A percentile compares a stretch with the other conserved stretches of the same genome.
These are phyloP conservation scores for Fregetta grallaria DNA, from an alignment of 2,113 vertebrate species.

Conservation along the genomic window DNA sequence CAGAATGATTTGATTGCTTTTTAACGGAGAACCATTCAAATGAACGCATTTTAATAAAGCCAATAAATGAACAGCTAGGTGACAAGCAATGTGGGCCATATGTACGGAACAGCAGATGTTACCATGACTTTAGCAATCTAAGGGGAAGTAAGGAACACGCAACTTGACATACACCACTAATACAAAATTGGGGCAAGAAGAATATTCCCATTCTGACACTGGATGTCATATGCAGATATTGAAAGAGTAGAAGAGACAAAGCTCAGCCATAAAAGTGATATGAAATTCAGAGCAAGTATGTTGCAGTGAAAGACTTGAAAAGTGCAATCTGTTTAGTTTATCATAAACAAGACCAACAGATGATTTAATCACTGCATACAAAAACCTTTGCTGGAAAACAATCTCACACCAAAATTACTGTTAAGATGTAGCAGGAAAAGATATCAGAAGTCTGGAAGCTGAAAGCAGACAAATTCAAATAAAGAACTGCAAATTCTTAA, in stretches of 20 bases:
- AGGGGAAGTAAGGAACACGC: not conserved
- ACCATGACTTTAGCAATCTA: not conserved
- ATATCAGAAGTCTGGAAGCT: not conserved
- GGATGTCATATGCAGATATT: not conserved
- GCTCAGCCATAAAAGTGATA: not conserved
- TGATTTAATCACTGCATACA: slow-evolving; percentile 16
- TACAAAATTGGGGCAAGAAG: not conserved
- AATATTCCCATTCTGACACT: not conserved
- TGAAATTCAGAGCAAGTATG: slow-evolving; percentile 15
- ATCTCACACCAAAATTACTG: slow-evolving; percentile 15
- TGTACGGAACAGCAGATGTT: not conserved
- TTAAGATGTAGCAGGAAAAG: not conserved
- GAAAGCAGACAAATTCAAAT: not conserved
- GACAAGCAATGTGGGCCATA: not conserved
- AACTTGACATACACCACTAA: not conserved
- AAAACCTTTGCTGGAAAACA: slow-evolving; percentile 8
- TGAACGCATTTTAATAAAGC: not conserved
- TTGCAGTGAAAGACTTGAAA: slow-evolving; percentile 28
- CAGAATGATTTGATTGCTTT: not conserved
- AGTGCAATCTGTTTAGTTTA: slow-evolving; percentile 55
- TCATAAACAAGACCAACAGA: slow-evolving; percentile 43
- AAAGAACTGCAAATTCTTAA: not conserved
- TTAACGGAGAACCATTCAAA: not conserved
- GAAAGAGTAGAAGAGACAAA: not conserved
- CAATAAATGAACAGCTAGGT: not conserved